Evolutionary conservation across 2,888 invertebrate genomes (phyloP), one percentile per base, ranked within the genome.

Genomic region (Drosophila paramelanica): DNA sequence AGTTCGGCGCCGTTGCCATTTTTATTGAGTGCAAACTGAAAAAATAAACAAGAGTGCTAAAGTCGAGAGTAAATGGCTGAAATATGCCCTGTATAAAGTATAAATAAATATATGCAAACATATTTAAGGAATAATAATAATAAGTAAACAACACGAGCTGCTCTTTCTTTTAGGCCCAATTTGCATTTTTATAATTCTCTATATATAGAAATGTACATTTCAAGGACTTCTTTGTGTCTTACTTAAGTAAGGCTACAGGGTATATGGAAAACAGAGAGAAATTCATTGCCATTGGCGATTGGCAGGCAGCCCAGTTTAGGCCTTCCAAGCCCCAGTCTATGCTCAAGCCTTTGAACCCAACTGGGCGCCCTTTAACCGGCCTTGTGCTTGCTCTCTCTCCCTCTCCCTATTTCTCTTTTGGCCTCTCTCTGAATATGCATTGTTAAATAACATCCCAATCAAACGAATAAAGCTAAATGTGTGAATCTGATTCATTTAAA

Each of bases 21-120:
- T 86, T 86, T 81, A 81, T 81, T 75, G 79, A 67, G 75, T 84
- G 85, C 69, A 67, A 84, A 87, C 66, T 86, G 80, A 67, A 64
- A 79, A 61, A 59, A 39, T 55, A 36, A 36, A 36, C 36, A 36
- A 17, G 17, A 33, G 27, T 27, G 27, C 27, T 27, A 6, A 7
- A 7, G 7, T 27, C 31, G 36, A 36, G 36, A 13, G 5, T 13
- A 13, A 13, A 6, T 4, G 13, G 13, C 36, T 11, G 1, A 13
- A 36, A 36, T 11, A 36, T 36, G 36, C 36, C 36, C 36, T 36
- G 36, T 36, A 36, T 13, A 0, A 2, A 3, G 27, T 31, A 31
- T 31, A 8, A 0, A 31, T 31, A 31, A 31, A 31, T 31, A 31
- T 31, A 31, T 31, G 31, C 31, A 27, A 3, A 27, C 8, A 27